Base-by-base conservation (phyloP, 2,888 invertebrate species). In the Ganaspis brasiliensis region DNA sequence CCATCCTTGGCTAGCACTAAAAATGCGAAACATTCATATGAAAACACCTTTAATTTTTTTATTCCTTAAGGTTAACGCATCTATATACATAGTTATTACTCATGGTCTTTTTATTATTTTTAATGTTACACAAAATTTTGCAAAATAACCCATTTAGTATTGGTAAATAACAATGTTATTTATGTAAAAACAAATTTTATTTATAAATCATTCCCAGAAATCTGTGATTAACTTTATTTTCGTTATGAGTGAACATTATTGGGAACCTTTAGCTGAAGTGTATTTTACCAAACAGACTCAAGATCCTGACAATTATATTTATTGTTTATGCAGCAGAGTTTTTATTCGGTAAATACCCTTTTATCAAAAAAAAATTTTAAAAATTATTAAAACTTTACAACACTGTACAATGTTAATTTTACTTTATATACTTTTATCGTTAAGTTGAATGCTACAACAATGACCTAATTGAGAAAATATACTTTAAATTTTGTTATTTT, bases 191-290 rank as follows among this genome's bases (percentile, higher is more conserved):
- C 2, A 8, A 1, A 5, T 19, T 8, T 19, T 52, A 19, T 52
- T 52, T 52, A 52, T 9, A 52, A 52, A 52, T 16, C 19, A 2
- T 40, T 52, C 19, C 19, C 9, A 6, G n/a, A 52, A 52, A 52
- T 16, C 8, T 24, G 6, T 24, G 16, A n/a, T 59, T 35, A 19
- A 59, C 35, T 31, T 16, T 67, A 16, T 16, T 56, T 63, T 81
- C 77, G 75, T 73, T 74, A 93, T 93, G 93, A 92, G 92, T 85
- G 93, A 93, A 82, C 88, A 91, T 82, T 93, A 94, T 82, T 95
- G 95, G 94, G 95, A 95, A 89, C 93, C 95, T 77, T 92, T 96
- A 81, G 95, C 95, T 49, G 95, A 95, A 91, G 94, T 95, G 86
- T 91, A 92, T 84, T 91, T 93, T 79, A 91, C 92, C 71, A 87